Base-by-base conservation (phyloP, 2,797 vertebrate species). In the Rhabdomys pumilio region DNA sequence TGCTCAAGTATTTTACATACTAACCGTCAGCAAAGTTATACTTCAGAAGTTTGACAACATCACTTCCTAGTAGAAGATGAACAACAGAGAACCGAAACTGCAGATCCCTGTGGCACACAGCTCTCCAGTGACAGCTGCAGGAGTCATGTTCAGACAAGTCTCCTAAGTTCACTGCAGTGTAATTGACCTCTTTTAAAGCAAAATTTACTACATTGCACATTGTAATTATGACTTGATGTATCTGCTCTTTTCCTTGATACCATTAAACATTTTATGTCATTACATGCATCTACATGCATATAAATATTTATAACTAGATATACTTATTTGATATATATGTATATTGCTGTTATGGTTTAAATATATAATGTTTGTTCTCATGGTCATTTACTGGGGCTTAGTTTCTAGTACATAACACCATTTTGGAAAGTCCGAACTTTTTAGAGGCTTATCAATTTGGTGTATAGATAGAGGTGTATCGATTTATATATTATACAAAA, bases 141-240 rank as follows among this genome's bases (percentile, higher is more conserved):
- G 29, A 92, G 9, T 50, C 14, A 57, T 22, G 38, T 15, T 88
- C 38, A 67, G 50, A 53, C 19, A 92, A 29, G 14, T 63, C 11
- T 17, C 20, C 55, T 41, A 26, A 69, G 10, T 29, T 63, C 8
- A 47, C 50, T 57, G 47, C 59, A 59, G 67, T 14, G 29, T 24
- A 92, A 61, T 6, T 1, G 5, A 65, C 3, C 14, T 57, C 47
- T 77, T 79, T 75, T 53, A 86, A 86, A 92, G 53, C 3, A 89
- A 34, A 7, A 11, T 22, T 77, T 95, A 59, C 31, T 41, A 14
- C 2, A 73, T 69, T 77, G 1, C 13, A 93, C 4, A 82, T 87
- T 89, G 20, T 83, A 95, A 83, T 87, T 61, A 34, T 83, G 81
- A 44, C 67, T 91, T 14, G 80, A 31, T 75, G 63, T 22, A n/a